Base-by-base conservation (phyloP, 1,140 invertebrate genomes). In the Bathynomus jamesi region DNA sequence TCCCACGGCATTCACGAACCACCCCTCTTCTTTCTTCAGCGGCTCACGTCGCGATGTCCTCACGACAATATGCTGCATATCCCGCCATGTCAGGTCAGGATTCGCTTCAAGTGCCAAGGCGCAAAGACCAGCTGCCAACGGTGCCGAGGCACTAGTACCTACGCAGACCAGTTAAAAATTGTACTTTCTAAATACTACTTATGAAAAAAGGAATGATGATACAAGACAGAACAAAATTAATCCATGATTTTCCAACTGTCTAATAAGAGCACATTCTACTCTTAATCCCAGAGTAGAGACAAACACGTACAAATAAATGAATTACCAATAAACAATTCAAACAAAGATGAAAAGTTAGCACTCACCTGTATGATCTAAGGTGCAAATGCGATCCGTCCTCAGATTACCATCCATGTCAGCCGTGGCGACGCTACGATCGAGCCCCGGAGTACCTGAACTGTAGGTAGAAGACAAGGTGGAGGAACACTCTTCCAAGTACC, bases 401-500 rank as follows among this genome's bases (percentile, higher is more conserved):
- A 94, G 82, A 78, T 88, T 86, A 0, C 90, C 91, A 81, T 96
- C 94, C 91, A 96, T 96, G 80, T 96, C 94, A n/a, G 94, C 93
- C 0, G 94, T 95, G 17, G 93, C 94, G 1, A 96, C 95, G 83
- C 90, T 97, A 83, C 89, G 98, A 82, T 93, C 98, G 81, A 89
- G 93, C 67, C 93, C 93, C 0, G 92, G 92, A 21, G 94, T 95
- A 0, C 96, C 96, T 24, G 93, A 96, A 78, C 93, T 96, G 82
- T 98, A 99, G 0, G 96, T 99, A 3, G 94, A 93, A 0, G 95
- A 95, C 70, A 99, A 83, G 3, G 95, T 98, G 4, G 95, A 98
- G 2, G 95, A 94, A 80, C 96, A 99, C 82, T 97, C 93, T 84
- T 98, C 96, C 66, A 97, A 85, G 82, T 99, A 99, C 96, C 97